These are phyloP conservation scores for Villa cingulata DNA, from an alignment of 2,888 invertebrate species.

Conservation along the genomic window DNA sequence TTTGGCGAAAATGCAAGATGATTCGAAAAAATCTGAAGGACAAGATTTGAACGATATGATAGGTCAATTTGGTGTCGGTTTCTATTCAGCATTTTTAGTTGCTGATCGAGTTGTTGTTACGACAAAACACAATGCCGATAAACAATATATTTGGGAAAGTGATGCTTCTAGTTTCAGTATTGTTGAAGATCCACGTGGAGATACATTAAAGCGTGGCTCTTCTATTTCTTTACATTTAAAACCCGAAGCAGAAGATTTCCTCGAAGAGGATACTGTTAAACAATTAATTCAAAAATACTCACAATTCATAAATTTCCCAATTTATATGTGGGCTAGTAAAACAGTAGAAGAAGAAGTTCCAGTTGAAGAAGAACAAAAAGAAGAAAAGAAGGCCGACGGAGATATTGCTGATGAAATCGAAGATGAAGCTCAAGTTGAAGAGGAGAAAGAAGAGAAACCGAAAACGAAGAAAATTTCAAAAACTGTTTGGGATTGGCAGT, in stretches of 20 bases:
- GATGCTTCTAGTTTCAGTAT: constrained; percentile 84
- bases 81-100: constrained; percentile 95
- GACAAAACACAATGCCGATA: constrained; percentile 86
- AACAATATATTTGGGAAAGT: constrained; percentile 96
- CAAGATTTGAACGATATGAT: constrained; percentile 93
- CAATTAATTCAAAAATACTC: constrained; percentile 93
- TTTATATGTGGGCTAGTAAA: constrained; percentile 78
- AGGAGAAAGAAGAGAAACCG: constrained; percentile 53
- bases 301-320: constrained; percentile 99
- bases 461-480: constrained; percentile 84
- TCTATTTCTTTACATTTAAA: constrained; percentile 79
- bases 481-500: constrained; percentile 96
- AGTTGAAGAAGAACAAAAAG: constrained; percentile 40
- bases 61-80: constrained; percentile 99
- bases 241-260: constrained; percentile 91
- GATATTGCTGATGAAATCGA: constrained; percentile 36
- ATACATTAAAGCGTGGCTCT: constrained; percentile 81
- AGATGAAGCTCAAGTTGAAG: constrained; percentile 49
- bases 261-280: constrained; percentile 83
- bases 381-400: constrained; percentile 45
- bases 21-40: constrained; percentile 35
- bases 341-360: constrained; percentile 64
- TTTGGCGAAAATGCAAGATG: constrained; percentile 67
- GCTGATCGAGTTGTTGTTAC: constrained; percentile 93
- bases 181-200: constrained; percentile 84